Percentiles rank a stretch among this genome's conserved stretches.
These are phyloP conservation scores for Dreissena polymorpha DNA, from an alignment of 1,140 invertebrate species.

Conservation along the genomic window DNA sequence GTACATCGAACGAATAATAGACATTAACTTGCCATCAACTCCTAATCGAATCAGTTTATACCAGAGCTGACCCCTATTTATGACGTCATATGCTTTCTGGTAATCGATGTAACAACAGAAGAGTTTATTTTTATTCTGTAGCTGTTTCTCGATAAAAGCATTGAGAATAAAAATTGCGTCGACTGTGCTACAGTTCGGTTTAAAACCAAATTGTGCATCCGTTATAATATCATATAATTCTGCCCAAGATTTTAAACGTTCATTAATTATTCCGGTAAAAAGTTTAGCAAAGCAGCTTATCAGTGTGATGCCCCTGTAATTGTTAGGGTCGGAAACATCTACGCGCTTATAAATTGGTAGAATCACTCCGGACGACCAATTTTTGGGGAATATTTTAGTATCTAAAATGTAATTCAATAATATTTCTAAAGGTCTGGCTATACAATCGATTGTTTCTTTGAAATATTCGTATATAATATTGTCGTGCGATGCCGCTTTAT, in stretches of 20 bases:
- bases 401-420: constrained; percentile 20
- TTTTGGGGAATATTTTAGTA: not conserved
- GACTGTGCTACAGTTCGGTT: constrained; percentile 14
- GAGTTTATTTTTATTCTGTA: not conserved
- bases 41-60: constrained; percentile 4
- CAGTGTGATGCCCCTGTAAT: constrained; percentile 40
- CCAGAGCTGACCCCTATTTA: constrained; percentile 20
- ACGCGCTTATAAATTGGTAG: constrained; percentile 17
- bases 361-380: constrained; percentile 11
- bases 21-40: constrained; percentile 1
- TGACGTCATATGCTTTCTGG: constrained; percentile 10
- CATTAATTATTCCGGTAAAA: constrained; percentile 13
- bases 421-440: constrained; percentile 12
- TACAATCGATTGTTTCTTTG: constrained; percentile 5
- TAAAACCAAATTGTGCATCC: constrained; percentile 31
- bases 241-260: constrained; percentile 20
- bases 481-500: constrained; percentile 14
- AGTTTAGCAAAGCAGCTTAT: constrained; percentile 26
- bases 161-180: constrained; percentile 35
- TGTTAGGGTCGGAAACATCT: not conserved
- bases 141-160: constrained; percentile 21
- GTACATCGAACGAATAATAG: constrained; percentile 18
- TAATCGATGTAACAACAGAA: constrained; percentile 20
- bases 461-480: constrained; percentile 18
- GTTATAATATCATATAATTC: constrained; percentile 12